Percentiles rank a stretch among this genome's conserved stretches.
phyloP scores from a whole-genome alignment of 2,888 invertebrate genomes.

The Leucoma salicis region DNA sequence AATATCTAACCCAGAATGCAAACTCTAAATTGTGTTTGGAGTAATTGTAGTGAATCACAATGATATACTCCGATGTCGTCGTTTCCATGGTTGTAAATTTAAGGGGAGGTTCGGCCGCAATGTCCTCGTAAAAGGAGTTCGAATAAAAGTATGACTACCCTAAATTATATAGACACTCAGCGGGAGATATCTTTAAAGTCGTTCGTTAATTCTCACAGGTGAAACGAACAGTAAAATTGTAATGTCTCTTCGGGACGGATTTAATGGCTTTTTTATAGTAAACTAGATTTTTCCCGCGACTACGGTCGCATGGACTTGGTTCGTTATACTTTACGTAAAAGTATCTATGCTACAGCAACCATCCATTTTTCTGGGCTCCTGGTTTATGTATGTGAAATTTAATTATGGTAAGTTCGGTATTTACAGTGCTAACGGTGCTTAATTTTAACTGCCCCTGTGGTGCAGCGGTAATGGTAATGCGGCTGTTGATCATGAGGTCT shows the following conservation, averaged over 20 bases:
- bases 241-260: conserved; percentile 28
- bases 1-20: conserved; percentile 47
- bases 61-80: conserved; percentile 37
- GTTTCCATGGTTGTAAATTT: conserved; percentile 48
- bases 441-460: no score
- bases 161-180: conserved; percentile 53
- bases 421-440: no score
- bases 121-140: conserved; percentile 54
- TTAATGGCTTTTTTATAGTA: conserved; percentile 23
- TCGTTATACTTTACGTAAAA: no score
- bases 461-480: no score
- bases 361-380: no score
- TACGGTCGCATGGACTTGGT: no score
- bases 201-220: conserved; percentile 36
- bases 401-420: no score
- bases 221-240: conserved; percentile 35
- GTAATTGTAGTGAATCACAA: conserved; percentile 58
- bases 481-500: no score
- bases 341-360: no score
- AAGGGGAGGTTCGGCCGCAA: conserved; percentile 47
- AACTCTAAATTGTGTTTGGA: conserved; percentile 37
- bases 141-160: conserved; percentile 55
- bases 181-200: conserved; percentile 34
- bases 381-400: no score
- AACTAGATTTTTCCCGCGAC: no score